These are phyloP conservation scores for Myiothlypis chrysogaster DNA, from an alignment of 2,797 vertebrate species.

Conservation along the genomic window DNA sequence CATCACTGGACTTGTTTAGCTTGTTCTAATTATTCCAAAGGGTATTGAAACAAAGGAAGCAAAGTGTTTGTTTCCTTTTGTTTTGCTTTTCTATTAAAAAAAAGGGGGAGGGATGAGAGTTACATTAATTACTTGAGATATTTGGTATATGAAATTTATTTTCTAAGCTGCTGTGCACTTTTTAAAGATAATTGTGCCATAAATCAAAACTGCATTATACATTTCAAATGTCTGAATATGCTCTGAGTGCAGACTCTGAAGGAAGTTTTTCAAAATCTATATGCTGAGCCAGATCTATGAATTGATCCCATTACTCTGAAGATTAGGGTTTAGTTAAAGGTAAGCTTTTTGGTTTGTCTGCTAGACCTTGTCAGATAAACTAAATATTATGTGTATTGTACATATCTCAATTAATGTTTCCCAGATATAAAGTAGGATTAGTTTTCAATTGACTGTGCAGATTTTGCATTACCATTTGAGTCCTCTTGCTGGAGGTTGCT, in stretches of 20 bases:
- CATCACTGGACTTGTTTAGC: background rate
- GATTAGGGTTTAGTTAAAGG: background rate
- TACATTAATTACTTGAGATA: background rate
- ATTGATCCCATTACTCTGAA: background rate
- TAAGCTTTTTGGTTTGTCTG: background rate
- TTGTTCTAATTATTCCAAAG: background rate
- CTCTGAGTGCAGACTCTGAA: background rate
- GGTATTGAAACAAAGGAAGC: background rate
- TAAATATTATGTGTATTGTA: background rate
- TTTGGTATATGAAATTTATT: background rate
- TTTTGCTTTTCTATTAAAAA: background rate
- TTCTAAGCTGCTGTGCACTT: background rate
- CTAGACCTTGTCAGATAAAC: background rate
- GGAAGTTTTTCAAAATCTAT: background rate
- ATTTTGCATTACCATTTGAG: background rate
- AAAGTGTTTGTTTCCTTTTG: background rate
- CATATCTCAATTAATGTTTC: background rate
- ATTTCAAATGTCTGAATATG: background rate
- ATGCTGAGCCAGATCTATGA: background rate
- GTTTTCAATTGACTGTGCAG: background rate
- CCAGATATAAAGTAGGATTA: background rate
- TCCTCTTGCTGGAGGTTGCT: slow-evolving; percentile 11
- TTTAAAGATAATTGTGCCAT: background rate
- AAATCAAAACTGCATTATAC: background rate
- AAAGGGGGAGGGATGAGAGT: background rate